phyloP scores from a whole-genome alignment of 2,888 invertebrate species.

The Heliconius hortense region DNA sequence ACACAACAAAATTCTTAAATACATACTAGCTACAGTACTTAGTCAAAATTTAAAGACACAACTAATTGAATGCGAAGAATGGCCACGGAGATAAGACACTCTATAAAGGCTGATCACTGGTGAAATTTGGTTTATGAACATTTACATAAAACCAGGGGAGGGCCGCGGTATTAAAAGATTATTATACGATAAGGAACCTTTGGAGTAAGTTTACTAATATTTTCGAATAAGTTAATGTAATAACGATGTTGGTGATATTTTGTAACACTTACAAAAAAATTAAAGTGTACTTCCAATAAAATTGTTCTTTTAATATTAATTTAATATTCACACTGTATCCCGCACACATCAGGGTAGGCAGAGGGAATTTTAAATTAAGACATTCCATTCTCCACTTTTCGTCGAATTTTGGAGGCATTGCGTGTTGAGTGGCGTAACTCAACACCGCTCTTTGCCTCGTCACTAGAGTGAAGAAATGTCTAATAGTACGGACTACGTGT shows the following conservation, averaged over 20 bases:
- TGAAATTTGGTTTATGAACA: conserved; percentile 39
- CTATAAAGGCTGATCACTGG: conserved; percentile 39
- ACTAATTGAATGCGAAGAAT: conserved; percentile 39
- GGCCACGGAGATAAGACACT: conserved; percentile 36
- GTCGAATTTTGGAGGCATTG: background rate
- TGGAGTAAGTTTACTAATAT: conserved; percentile 18
- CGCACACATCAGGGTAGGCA: background rate
- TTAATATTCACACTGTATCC: background rate
- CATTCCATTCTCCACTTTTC: no score
- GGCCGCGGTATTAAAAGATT: conserved; percentile 31
- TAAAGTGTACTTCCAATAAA: no score
- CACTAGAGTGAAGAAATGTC: background rate
- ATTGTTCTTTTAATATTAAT: no score
- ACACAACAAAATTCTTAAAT: background rate
- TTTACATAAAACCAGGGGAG: conserved; percentile 36
- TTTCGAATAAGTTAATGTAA: conserved; percentile 2
- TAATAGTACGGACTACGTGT: no score
- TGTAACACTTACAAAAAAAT: background rate
- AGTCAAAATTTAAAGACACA: conserved; percentile 5
- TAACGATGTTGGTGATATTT: background rate
- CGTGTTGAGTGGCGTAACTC: background rate
- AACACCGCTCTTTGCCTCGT: background rate
- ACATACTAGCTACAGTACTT: background rate
- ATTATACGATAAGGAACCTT: conserved; percentile 35
- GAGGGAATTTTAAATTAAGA: no score